Conservation (phyloP, 2,113 vertebrate species). For the Anser brachyrhynchus region DNA sequence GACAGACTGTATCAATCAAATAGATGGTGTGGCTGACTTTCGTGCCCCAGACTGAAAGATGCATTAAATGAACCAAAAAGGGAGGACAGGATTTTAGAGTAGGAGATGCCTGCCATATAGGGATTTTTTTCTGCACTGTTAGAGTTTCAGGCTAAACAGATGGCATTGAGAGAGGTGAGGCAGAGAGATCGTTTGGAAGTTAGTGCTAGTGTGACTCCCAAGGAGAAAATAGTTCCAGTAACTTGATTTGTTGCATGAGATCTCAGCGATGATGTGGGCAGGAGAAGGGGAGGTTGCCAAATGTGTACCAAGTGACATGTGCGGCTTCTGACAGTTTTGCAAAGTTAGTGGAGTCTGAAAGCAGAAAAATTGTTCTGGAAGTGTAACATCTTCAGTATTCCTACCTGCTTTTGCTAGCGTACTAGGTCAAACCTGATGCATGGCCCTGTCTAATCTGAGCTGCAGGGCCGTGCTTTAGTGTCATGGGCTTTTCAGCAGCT, state of each 20-base stretch:
- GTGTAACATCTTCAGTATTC: background rate
- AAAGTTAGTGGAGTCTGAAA: background rate
- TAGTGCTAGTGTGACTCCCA: background rate
- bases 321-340: background rate
- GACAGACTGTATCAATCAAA: background rate
- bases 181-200: background rate
- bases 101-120: background rate
- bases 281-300: background rate
- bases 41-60: background rate
- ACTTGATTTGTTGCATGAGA: background rate
- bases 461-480: background rate
- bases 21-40: background rate
- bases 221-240: background rate
- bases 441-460: background rate
- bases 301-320: background rate
- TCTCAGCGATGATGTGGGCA: background rate
- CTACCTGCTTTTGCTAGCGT: background rate
- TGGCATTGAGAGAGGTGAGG: background rate
- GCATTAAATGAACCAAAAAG: constrained; percentile 37
- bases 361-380: background rate
- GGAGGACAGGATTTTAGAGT: constrained; percentile 24
- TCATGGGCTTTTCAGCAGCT: background rate
- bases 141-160: constrained; percentile 3
- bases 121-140: background rate
- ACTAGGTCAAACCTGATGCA: background rate